Conservation (phyloP, 2,888 invertebrate genomes). For the Monoplex corrugatus region DNA sequence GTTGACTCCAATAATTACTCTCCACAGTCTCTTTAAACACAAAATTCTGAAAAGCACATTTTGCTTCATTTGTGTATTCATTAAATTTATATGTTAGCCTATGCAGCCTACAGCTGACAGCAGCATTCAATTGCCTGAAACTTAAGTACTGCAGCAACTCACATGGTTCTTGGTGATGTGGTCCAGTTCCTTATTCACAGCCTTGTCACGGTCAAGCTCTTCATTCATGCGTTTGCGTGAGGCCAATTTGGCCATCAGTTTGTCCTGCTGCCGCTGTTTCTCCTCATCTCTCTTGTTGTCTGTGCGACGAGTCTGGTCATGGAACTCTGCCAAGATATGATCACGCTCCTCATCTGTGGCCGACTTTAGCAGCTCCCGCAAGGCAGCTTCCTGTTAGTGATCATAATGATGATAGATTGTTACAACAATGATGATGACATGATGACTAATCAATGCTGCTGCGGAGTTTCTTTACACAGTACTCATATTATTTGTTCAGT, state of each 20-base stretch:
- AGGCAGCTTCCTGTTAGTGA: constrained; percentile 58
- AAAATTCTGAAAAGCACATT: too few relatives aligned
- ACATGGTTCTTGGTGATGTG: constrained; percentile 75
- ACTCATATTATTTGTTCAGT: too few relatives aligned
- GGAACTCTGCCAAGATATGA: constrained; percentile 69
- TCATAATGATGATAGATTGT: too few relatives aligned
- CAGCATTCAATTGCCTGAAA: too few relatives aligned
- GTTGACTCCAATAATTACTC: too few relatives aligned
- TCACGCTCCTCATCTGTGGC: constrained; percentile 69
- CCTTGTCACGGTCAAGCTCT: constrained; percentile 74
- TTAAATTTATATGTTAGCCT: too few relatives aligned
- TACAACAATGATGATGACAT: constrained; percentile 53
- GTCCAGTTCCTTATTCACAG: constrained; percentile 76
- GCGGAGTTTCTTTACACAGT: too few relatives aligned
- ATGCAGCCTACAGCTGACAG: too few relatives aligned
- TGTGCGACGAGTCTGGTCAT: constrained; percentile 65
- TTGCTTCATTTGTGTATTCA: too few relatives aligned
- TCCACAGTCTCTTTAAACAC: too few relatives aligned
- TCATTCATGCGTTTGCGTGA: constrained; percentile 78
- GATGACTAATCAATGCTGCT: background rate
- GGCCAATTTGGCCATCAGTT: constrained; percentile 75
- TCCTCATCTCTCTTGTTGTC: constrained; percentile 59
- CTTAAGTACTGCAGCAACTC: constrained; percentile 41
- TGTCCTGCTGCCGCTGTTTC: constrained; percentile 66
- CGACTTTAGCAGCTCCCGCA: constrained; percentile 68